Conservation (phyloP, 2,888 invertebrate genomes). For the Tromatobia lineatoria region DNA sequence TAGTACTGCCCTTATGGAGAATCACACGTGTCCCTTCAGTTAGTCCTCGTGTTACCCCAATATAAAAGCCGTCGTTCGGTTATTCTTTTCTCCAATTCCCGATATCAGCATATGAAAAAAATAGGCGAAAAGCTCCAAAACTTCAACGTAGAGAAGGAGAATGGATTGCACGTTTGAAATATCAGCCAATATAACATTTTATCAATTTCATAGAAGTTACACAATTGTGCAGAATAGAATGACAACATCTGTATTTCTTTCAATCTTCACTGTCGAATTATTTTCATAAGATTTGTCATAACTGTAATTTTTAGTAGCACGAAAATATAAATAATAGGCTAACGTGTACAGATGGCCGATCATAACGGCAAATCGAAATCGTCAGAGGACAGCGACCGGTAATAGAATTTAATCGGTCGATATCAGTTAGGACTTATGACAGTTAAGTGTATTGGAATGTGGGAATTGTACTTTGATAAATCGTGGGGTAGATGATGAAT, state of each 20-base stretch:
- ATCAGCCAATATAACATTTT: not conserved
- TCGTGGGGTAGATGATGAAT: too few relatives aligned
- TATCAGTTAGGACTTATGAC: too few relatives aligned
- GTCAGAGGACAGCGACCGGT: too few relatives aligned
- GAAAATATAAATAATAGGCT: too few relatives aligned
- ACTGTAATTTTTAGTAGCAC: too few relatives aligned
- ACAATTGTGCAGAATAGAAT: not conserved
- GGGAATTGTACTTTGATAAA: too few relatives aligned
- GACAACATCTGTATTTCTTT: not conserved
- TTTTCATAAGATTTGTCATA: too few relatives aligned
- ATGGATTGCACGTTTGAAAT: conserved; percentile 5
- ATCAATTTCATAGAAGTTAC: not conserved
- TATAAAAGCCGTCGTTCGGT: conserved; percentile 77
- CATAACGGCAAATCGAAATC: too few relatives aligned
- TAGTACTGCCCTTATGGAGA: conserved; percentile 46
- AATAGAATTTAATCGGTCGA: too few relatives aligned
- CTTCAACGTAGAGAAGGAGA: conserved; percentile 13
- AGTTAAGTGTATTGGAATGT: too few relatives aligned
- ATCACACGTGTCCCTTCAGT: conserved; percentile 55
- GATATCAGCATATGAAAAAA: conserved; percentile 68
- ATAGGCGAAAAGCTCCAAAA: conserved; percentile 10
- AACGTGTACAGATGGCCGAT: too few relatives aligned
- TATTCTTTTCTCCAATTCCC: conserved; percentile 70
- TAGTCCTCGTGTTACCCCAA: conserved; percentile 52
- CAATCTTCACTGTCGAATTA: not conserved